These are phyloP conservation scores for Pogonomyrmex californicus DNA, from an alignment of 1,140 invertebrate genomes.

Conservation along the genomic window DNA sequence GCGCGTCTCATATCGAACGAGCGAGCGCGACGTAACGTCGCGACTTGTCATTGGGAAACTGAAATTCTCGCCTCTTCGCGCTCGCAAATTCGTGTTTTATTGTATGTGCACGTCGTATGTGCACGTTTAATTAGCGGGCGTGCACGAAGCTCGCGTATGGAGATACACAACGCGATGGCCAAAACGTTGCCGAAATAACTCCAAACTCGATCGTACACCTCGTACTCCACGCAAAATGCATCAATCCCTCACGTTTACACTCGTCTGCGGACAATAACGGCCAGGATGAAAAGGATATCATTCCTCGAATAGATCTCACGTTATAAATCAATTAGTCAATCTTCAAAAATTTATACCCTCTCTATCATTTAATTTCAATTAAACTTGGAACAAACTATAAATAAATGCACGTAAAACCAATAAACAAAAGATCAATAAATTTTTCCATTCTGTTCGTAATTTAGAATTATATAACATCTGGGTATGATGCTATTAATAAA, in stretches of 20 bases:
- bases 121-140: not conserved
- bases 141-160: not conserved
- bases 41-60: slow-evolving; percentile 4
- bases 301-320: not conserved
- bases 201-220: not conserved
- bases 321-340: not conserved
- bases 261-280: not conserved
- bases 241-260: not conserved
- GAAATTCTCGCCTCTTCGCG: not conserved
- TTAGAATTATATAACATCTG: not conserved
- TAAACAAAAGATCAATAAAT: not conserved
- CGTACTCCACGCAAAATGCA: not conserved
- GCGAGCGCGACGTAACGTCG: not conserved
- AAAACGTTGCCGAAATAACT: slow-evolving; percentile 8
- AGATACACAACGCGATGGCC: not conserved
- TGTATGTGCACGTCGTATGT: slow-evolving; percentile 14
- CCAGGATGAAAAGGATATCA: not conserved
- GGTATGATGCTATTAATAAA: not conserved
- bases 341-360: not conserved
- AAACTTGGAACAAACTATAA: not conserved
- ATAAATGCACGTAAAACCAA: not conserved
- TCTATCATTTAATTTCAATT: not conserved
- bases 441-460: not conserved
- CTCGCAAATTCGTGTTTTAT: slow-evolving; percentile 24
- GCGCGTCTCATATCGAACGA: slow-evolving; percentile 45